phyloP scores from a whole-genome alignment of 2,113 vertebrate genomes.

The Sinocyclocheilus anophthalmus region DNA sequence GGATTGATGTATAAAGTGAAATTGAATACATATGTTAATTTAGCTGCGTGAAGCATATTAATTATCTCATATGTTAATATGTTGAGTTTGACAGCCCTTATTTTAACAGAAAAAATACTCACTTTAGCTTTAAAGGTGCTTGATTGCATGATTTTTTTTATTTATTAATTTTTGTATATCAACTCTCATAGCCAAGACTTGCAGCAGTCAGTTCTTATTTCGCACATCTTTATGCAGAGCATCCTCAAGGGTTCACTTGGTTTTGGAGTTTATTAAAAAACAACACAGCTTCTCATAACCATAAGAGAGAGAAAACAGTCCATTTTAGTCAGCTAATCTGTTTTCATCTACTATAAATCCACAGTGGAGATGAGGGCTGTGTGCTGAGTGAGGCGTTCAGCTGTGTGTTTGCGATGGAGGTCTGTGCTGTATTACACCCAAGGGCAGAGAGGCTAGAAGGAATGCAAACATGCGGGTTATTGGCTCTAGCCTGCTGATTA shows the following conservation, averaged over 20 bases:
- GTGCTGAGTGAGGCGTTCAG: not conserved
- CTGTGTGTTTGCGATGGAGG: not conserved
- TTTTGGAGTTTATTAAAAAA: conserved; percentile 40
- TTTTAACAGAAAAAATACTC: not conserved
- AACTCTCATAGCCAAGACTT: not conserved
- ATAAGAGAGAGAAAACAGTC: not conserved
- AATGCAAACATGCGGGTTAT: conserved; percentile 39
- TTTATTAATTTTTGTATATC: not conserved
- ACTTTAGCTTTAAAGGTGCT: not conserved
- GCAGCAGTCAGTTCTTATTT: conserved; percentile 12
- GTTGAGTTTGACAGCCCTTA: not conserved
- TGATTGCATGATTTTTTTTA: not conserved
- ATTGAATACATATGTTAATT: not conserved
- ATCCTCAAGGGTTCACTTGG: not conserved
- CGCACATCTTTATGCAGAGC: conserved; percentile 10
- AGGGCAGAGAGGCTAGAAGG: conserved; percentile 33
- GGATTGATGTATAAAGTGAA: not conserved
- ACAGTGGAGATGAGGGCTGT: conserved; percentile 17
- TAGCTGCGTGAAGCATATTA: not conserved
- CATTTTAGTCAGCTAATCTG: conserved; percentile 26
- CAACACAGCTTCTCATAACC: not conserved
- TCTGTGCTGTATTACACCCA: conserved; percentile 28
- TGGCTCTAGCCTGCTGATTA: conserved; percentile 5
- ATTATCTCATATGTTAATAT: not conserved
- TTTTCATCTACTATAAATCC: not conserved